Percentiles rank a stretch among this genome's conserved stretches.
phyloP scores from a whole-genome alignment of 2,888 invertebrate species.

The Sarcophaga caerulescens region DNA sequence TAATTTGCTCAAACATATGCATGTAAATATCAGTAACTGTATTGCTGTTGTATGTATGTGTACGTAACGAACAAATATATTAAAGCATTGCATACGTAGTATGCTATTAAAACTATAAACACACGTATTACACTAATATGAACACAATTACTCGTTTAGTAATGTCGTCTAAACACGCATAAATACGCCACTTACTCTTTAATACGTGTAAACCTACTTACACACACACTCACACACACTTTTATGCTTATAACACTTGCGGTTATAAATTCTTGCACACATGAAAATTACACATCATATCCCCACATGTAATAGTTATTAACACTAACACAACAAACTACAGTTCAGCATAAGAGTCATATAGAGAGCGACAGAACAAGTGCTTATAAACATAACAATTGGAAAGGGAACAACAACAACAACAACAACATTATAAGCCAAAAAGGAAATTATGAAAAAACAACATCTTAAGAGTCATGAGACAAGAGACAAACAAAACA shows the following conservation, averaged over 20 bases:
- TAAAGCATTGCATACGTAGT: not conserved
- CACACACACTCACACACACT: not conserved
- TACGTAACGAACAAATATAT: not conserved
- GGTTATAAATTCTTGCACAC: slow-evolving; percentile 13
- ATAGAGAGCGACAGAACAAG: not conserved
- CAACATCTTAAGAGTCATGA: slow-evolving; percentile 10
- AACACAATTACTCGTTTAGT: no score
- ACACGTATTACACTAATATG: no score
- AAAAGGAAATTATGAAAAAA: not conserved
- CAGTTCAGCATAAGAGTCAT: no score
- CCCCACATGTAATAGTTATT: not conserved
- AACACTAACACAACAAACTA: not conserved
- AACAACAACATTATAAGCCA: not conserved
- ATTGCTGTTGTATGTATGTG: not conserved
- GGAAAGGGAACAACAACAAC: not conserved
- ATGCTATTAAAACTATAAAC: no score
- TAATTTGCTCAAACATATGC: no score
- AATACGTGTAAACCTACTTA: slow-evolving; percentile 5
- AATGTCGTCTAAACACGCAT: no score
- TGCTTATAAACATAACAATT: not conserved
- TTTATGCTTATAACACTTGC: slow-evolving; percentile 46
- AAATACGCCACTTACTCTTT: not conserved
- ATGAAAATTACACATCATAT: not conserved
- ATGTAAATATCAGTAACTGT: no score
- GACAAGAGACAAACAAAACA: slow-evolving; percentile 8